Evolutionary conservation across 1,140 invertebrate species (phyloP).

Genomic region (Macrocentrus cingulum): DNA sequence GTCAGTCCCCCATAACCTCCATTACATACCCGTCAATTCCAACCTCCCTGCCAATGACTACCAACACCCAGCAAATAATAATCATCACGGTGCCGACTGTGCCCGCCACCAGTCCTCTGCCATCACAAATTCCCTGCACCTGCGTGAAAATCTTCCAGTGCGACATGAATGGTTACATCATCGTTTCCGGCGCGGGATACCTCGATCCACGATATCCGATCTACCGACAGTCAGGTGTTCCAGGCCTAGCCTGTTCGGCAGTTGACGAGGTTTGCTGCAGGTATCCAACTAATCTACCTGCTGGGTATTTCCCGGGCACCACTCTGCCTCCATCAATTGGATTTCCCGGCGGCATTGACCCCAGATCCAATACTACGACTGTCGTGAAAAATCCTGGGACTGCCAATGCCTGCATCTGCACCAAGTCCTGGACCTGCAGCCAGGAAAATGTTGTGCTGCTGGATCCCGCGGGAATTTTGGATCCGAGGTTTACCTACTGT

Average conservation of each 20-base stretch:
- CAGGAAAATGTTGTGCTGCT: constrained; percentile 32
- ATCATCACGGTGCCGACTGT: background rate
- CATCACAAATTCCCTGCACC: background rate
- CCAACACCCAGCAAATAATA: background rate
- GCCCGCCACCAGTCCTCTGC: background rate
- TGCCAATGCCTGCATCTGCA: constrained; percentile 43
- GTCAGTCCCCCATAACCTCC: constrained; percentile 5
- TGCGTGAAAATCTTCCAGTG: constrained; percentile 27
- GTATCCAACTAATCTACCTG: constrained; percentile 21
- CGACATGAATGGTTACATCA: constrained; percentile 13
- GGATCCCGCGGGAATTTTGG: constrained; percentile 39
- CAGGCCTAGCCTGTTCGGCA: constrained; percentile 13
- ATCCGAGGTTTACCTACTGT: constrained; percentile 47
- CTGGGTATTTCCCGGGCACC: background rate
- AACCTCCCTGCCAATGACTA: background rate
- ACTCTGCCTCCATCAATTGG: constrained; percentile 4
- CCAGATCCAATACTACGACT: constrained; percentile 7
- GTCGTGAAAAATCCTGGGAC: constrained; percentile 38
- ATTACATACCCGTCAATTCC: constrained; percentile 3
- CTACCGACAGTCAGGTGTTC: constrained; percentile 22
- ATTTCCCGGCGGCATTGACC: constrained; percentile 14
- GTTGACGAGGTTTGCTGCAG: constrained; percentile 36
- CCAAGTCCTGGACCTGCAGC: constrained; percentile 36
- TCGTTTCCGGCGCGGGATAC: constrained; percentile 19
- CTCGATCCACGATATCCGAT: constrained; percentile 35